Evolutionary conservation across 2,888 invertebrate genomes (phyloP), one percentile per base, ranked within the genome.

Genomic region (Noctua pronuba): DNA sequence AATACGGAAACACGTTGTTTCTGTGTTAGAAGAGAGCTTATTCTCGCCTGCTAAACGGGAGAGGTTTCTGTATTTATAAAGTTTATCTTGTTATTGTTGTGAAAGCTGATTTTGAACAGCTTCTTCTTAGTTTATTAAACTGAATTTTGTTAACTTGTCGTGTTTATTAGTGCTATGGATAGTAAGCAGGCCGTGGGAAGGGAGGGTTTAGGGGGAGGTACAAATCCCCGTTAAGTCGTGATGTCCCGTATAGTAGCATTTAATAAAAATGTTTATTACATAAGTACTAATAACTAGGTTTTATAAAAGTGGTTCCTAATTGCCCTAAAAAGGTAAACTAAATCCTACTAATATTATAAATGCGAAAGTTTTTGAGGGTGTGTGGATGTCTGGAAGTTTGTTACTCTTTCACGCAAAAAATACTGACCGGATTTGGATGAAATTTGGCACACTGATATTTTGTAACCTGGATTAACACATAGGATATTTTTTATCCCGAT

Each of bases 1-100:
- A 35, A 49, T 77, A 80, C 35, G 18, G 16, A 66, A 65, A 79
- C 41, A 49, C 31, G n/a, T 52, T 68, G 35, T 68, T 78, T 68
- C 49, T 35, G 2, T 52, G 18, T 52, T 68, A 16, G 0, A 1
- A 41, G 3, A 41, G 8, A 44, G 58, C 24, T 60, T 58, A 41
- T 41, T 55, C 41, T n/a, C 18, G n/a, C n/a, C 18, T 38, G 18
- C 31, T 49, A 13, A 49, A 46, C 24, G 28, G 4, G 3, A 3
- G 7, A 35, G 35, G 35, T 52, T 28, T 31, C 2, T n/a, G 31
- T 7, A 49, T 66, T 31, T 49, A 41, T 38, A 24, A 31, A 16
- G 31, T 58, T 77, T 28, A 10, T 58, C 10, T 38, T 46, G 21
- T 55, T 38, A n/a, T 31, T 52, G 16, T 49, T 46, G 3, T 46